A percentile compares a stretch with the other conserved stretches of the same genome.
These are phyloP conservation scores for Andrena dorsata DNA, from an alignment of 2,888 invertebrate genomes.

Conservation along the genomic window DNA sequence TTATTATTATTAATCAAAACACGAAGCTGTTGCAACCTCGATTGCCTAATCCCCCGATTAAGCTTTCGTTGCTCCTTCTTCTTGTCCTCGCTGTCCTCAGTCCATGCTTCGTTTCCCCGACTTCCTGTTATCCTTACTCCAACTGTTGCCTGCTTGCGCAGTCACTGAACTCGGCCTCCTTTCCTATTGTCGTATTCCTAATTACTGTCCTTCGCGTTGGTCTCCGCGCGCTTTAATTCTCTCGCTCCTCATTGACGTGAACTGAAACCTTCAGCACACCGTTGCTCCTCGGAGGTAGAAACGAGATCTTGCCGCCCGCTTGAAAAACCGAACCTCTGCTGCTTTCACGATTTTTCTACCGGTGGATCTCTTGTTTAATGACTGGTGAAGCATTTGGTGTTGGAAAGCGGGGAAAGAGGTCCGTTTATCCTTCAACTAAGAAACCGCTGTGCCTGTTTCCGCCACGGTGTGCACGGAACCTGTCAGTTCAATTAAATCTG, in stretches of 20 bases:
- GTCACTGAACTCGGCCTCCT: constrained; percentile 80
- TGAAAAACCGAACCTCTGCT: not conserved
- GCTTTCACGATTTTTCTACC: constrained; percentile 56
- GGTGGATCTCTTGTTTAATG: constrained; percentile 27
- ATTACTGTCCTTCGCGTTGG: constrained; percentile 56
- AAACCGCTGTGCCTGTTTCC: not conserved
- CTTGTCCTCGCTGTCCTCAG: constrained; percentile 18
- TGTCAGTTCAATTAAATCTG: not conserved
- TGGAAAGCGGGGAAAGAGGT: constrained; percentile 12
- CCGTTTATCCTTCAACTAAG: not conserved
- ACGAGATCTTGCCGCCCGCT: not conserved
- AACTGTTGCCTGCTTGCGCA: constrained; percentile 67
- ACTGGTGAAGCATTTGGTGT: constrained; percentile 13
- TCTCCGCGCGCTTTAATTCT: constrained; percentile 34
- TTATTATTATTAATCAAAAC: constrained; percentile 50
- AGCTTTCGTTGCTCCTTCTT: constrained; percentile 12
- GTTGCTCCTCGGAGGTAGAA: constrained; percentile 2
- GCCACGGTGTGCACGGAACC: not conserved
- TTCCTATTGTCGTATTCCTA: constrained; percentile 58
- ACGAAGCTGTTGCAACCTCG: constrained; percentile 12
- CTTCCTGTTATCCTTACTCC: constrained; percentile 54
- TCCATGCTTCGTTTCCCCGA: constrained; percentile 36
- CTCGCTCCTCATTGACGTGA: not conserved
- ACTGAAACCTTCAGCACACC: not conserved
- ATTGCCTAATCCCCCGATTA: constrained; percentile 37